phyloP scores from a whole-genome alignment of 2,113 vertebrate species.

The Dasyurus viverrinus region DNA sequence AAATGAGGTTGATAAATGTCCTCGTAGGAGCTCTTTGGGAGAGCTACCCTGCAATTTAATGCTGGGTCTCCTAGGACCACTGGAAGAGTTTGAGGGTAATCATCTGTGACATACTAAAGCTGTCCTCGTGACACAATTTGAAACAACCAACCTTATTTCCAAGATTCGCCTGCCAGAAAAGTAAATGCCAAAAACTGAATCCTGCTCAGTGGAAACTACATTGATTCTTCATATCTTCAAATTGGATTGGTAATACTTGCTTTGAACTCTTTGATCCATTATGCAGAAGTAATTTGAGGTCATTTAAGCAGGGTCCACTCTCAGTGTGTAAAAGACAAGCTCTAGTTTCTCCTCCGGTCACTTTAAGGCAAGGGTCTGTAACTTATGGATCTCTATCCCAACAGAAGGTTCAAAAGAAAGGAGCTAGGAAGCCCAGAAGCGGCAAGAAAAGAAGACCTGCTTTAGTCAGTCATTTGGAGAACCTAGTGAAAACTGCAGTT shows the following conservation, averaged over 20 bases:
- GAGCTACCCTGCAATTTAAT: not conserved
- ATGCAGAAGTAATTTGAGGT: slow-evolving; percentile 39
- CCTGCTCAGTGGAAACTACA: slow-evolving; percentile 58
- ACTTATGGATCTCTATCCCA: too few species aligned
- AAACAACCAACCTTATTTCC: slow-evolving; percentile 66
- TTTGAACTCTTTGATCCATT: slow-evolving; percentile 52
- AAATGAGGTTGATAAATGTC: not conserved
- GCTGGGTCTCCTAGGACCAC: not conserved
- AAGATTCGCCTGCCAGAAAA: slow-evolving; percentile 37
- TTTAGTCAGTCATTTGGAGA: not conserved
- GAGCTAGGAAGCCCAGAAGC: not conserved
- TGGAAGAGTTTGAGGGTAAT: slow-evolving; percentile 59
- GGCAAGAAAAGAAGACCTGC: not conserved
- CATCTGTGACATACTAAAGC: slow-evolving; percentile 58
- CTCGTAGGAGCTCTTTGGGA: not conserved
- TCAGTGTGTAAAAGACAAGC: too few species aligned
- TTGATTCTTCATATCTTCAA: slow-evolving; percentile 31
- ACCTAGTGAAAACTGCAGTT: not conserved
- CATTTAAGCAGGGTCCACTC: slow-evolving; percentile 1
- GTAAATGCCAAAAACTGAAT: slow-evolving; percentile 54
- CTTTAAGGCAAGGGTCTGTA: too few species aligned
- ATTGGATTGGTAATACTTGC: slow-evolving; percentile 29
- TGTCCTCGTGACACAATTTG: slow-evolving; percentile 57
- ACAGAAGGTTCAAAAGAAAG: not conserved
- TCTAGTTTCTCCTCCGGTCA: too few species aligned